These are phyloP conservation scores for Haemorhous mexicanus DNA, from an alignment of 2,113 vertebrate species.

Conservation along the genomic window DNA sequence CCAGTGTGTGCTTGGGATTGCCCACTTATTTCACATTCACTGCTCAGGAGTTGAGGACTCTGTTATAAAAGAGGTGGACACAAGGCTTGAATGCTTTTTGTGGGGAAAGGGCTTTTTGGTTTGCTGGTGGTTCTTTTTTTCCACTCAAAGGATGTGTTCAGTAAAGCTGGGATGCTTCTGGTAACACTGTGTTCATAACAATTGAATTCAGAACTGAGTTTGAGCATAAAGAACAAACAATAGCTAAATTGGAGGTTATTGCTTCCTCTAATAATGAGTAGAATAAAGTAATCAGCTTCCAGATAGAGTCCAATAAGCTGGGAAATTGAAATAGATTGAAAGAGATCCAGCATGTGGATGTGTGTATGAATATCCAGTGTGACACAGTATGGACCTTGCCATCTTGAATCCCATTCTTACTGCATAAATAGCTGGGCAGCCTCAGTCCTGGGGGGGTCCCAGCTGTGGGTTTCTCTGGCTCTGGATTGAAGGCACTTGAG, in stretches of 20 bases:
- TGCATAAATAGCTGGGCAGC: not conserved
- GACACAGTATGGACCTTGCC: accelerated
- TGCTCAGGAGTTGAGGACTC: not conserved
- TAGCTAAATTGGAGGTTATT: not conserved
- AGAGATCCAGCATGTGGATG: not conserved
- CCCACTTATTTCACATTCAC: not conserved
- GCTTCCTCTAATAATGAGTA: not conserved
- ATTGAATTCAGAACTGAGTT: not conserved
- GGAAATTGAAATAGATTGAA: not conserved
- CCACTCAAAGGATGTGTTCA: not conserved
- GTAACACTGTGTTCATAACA: not conserved
- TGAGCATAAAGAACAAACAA: not conserved
- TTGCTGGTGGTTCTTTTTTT: not conserved
- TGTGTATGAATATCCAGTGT: not conserved
- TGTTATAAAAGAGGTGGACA: not conserved
- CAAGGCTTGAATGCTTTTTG: not conserved
- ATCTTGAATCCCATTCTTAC: not conserved
- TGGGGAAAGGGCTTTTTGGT: not conserved
- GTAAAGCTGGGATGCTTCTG: not conserved
- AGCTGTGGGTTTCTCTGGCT: no score
- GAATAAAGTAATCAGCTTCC: not conserved
- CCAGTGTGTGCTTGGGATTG: no score
- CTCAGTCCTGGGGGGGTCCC: no score
- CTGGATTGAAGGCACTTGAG: no score
- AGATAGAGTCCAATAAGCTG: not conserved